Evolutionary conservation across 2,113 vertebrate species (phyloP).

Genomic region (Oncorhynchus mykiss): DNA sequence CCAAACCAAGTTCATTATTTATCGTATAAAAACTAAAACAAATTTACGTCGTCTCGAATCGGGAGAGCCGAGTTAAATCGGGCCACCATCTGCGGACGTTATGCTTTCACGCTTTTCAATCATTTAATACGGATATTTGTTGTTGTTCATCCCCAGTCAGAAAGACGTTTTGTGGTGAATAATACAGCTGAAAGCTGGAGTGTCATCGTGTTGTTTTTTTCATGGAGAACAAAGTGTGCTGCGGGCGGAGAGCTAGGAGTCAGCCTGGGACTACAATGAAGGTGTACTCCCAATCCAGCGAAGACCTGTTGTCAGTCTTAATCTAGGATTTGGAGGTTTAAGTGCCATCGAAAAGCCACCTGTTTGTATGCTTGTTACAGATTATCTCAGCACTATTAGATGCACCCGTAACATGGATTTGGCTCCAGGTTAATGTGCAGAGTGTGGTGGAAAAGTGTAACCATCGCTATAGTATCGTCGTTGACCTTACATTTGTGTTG

Average conservation of each 20-base stretch:
- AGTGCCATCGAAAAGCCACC: slow-evolving; percentile 58
- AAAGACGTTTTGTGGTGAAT: slow-evolving; percentile 59
- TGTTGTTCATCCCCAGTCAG: slow-evolving; percentile 37
- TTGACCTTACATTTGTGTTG: too few relatives aligned
- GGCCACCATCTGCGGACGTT: slow-evolving; percentile 56
- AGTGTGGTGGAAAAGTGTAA: too few relatives aligned
- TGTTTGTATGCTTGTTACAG: slow-evolving; percentile 44
- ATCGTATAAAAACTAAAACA: slow-evolving; percentile 8
- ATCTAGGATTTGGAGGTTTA: slow-evolving; percentile 61
- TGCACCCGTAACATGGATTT: neutral
- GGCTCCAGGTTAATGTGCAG: neutral
- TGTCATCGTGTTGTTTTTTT: slow-evolving; percentile 23
- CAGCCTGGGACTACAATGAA: slow-evolving; percentile 59
- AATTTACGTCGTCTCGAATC: neutral
- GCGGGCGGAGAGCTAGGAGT: slow-evolving; percentile 46
- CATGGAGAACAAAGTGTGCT: slow-evolving; percentile 62
- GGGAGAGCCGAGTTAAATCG: too few relatives aligned
- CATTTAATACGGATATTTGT: slow-evolving; percentile 55
- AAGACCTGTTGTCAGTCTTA: slow-evolving; percentile 63
- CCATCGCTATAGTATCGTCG: too few relatives aligned
- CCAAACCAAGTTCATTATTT: neutral
- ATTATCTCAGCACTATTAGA: too few relatives aligned
- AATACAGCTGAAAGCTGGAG: slow-evolving; percentile 55
- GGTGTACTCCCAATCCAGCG: slow-evolving; percentile 35
- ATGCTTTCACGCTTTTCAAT: slow-evolving; percentile 60